Percentiles rank a stretch among this genome's conserved stretches.
Evolutionary conservation across 2,888 invertebrate genomes (phyloP).

Genomic region (Stegana nigrithorax): DNA sequence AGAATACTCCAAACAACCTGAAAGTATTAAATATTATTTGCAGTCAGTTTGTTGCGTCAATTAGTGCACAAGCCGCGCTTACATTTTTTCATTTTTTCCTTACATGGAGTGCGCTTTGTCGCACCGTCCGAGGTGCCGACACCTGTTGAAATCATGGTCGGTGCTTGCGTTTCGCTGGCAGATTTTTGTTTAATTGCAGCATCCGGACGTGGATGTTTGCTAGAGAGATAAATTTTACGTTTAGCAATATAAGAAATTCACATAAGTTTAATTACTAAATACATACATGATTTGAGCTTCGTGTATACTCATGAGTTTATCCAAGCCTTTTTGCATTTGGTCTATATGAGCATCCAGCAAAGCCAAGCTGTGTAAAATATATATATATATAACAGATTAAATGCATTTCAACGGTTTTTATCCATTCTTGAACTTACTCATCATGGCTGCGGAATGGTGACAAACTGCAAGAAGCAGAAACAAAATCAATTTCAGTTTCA

Average conservation of each 20-base stretch:
- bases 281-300: constrained; percentile 54
- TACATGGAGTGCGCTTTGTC: constrained; percentile 50
- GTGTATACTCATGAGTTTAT: constrained; percentile 57
- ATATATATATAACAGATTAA: too few relatives aligned
- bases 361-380: constrained; percentile 36
- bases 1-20: constrained; percentile 63
- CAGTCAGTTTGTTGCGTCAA: not conserved
- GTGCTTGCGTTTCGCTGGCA: constrained; percentile 17
- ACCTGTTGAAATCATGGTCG: constrained; percentile 37
- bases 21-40: not conserved
- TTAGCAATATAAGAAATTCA: not conserved
- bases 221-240: too few relatives aligned
- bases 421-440: too few relatives aligned
- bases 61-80: too few relatives aligned
- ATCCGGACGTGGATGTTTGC: constrained; percentile 49
- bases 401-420: too few relatives aligned
- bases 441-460: constrained; percentile 58
- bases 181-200: constrained; percentile 41
- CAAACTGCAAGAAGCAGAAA: constrained; percentile 41
- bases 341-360: constrained; percentile 52
- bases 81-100: constrained; percentile 66
- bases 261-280: not conserved
- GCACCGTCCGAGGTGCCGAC: constrained; percentile 42
- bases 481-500: not conserved
- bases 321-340: constrained; percentile 61